Evolutionary conservation across 2,113 vertebrate species (phyloP).

Genomic region (Benitochromis conjunctus): DNA sequence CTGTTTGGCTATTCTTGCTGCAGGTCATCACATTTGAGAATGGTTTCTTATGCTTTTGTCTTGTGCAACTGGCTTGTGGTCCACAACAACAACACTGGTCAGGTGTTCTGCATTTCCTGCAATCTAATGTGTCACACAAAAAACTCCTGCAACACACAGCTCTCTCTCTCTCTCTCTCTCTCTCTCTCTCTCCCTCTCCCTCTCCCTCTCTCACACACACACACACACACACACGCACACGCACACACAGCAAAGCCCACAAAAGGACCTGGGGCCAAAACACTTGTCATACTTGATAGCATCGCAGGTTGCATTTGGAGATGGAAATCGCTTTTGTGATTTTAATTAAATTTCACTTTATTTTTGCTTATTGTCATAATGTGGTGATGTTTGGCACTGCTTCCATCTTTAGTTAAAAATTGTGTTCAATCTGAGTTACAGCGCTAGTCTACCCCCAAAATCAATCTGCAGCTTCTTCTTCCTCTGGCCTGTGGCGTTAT

Average conservation of each 20-base stretch:
- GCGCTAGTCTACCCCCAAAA: not conserved
- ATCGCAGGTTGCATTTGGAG: not conserved
- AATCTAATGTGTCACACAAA: too few species aligned
- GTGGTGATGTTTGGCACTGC: not conserved
- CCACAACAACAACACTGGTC: not conserved
- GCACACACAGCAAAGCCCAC: accelerated
- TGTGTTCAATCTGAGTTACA: not conserved
- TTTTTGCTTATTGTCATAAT: not conserved
- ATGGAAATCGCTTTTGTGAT: not conserved
- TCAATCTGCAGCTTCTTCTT: not conserved
- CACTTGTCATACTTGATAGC: not conserved
- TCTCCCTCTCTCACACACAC: too few species aligned
- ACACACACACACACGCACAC: not conserved
- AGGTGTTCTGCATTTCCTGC: not conserved
- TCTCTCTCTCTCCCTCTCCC: not conserved
- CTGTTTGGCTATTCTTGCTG: not conserved
- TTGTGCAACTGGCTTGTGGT: not conserved
- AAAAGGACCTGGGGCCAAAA: not conserved
- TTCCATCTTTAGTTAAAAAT: not conserved
- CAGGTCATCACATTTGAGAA: not conserved
- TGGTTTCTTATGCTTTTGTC: not conserved
- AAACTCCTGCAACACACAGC: not conserved
- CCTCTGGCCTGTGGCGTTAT: not conserved
- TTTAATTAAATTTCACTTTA: not conserved
- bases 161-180: accelerated